Conservation (phyloP, 1,140 invertebrate genomes). For the Papilio polyxenes region DNA sequence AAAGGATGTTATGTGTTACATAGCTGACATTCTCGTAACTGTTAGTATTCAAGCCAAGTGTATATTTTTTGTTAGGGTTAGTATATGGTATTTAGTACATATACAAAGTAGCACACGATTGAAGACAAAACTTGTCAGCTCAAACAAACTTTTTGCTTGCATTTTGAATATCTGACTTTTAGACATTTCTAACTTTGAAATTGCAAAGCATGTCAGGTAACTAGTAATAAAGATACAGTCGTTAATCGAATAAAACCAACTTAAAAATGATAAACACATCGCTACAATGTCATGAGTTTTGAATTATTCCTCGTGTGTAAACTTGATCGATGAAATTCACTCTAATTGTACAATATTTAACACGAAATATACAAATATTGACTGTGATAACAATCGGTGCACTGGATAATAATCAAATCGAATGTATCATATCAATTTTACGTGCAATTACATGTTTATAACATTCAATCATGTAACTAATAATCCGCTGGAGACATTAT, state of each 20-base stretch:
- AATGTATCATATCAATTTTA: not conserved
- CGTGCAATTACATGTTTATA: not conserved
- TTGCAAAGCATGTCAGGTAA: not conserved
- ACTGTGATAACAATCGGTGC: not conserved
- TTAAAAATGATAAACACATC: constrained; percentile 9
- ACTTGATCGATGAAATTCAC: constrained; percentile 23
- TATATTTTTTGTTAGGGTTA: not conserved
- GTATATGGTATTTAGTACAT: not conserved
- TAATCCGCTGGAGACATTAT: not conserved
- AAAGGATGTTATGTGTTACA: constrained; percentile 20
- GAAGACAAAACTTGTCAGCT: not conserved
- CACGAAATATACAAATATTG: not conserved
- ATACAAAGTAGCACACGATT: not conserved
- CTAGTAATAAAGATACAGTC: not conserved
- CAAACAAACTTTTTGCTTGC: not conserved
- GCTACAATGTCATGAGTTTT: constrained; percentile 9
- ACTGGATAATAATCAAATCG: constrained; percentile 5
- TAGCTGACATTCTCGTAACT: constrained; percentile 4
- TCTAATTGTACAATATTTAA: constrained; percentile 16
- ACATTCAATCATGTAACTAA: not conserved
- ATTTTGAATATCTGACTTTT: too few species aligned
- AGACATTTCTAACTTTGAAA: not conserved
- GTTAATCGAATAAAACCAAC: constrained; percentile 7
- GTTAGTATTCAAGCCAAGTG: not conserved
- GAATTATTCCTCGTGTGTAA: constrained; percentile 17